phyloP scores from a whole-genome alignment of 2,113 vertebrate genomes.

The Bungarus multicinctus region DNA sequence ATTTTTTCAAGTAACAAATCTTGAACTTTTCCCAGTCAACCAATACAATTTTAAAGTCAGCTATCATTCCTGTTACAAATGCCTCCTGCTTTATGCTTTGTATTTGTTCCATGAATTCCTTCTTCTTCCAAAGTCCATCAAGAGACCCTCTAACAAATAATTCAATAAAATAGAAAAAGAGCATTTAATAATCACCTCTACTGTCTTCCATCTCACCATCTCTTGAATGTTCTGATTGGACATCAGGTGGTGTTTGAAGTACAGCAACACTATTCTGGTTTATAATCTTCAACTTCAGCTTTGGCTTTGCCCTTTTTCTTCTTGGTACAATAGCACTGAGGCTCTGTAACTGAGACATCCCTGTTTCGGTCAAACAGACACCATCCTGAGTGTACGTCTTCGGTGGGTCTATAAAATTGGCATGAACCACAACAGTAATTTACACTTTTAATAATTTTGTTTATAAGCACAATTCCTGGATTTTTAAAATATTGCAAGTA shows the following conservation, averaged over 20 bases:
- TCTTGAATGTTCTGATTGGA: slow-evolving; percentile 83
- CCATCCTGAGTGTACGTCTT: slow-evolving; percentile 97
- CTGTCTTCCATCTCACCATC: slow-evolving; percentile 85
- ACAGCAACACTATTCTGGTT: slow-evolving; percentile 98
- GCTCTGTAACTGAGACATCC: slow-evolving; percentile 92
- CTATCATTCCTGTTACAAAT: background rate
- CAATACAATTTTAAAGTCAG: background rate
- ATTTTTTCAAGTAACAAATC: background rate
- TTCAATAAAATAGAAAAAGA: slow-evolving; percentile 23
- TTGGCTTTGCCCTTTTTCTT: slow-evolving; percentile 91
- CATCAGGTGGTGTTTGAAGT: slow-evolving; percentile 88
- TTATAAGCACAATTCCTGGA: slow-evolving; percentile 1
- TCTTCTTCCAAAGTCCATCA: background rate
- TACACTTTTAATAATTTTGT: slow-evolving; percentile 36
- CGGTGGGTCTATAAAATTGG: slow-evolving; percentile 78
- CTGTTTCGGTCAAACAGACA: slow-evolving; percentile 92
- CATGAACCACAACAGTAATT: slow-evolving; percentile 57
- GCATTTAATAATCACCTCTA: slow-evolving; percentile 76
- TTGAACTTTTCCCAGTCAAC: background rate
- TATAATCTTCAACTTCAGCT: slow-evolving; percentile 96
- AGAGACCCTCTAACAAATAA: background rate
- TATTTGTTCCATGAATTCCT: background rate
- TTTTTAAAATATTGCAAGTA: slow-evolving; percentile 39
- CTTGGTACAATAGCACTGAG: slow-evolving; percentile 82
- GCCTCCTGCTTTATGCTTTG: background rate